These are phyloP conservation scores for Patella depressa DNA, from an alignment of 2,888 invertebrate genomes.

Conservation along the genomic window DNA sequence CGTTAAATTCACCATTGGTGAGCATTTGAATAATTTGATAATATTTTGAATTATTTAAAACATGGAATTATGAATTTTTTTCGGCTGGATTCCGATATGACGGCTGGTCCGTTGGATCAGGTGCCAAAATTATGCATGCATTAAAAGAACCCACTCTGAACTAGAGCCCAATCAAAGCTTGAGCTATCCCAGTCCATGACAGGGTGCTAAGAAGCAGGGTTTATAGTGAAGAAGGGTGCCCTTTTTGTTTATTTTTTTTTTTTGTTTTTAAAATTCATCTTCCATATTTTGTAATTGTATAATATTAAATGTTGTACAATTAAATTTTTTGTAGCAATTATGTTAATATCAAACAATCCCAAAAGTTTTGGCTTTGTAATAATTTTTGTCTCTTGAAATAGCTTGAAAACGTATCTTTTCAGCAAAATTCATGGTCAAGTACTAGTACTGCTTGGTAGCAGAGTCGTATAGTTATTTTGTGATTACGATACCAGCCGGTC, in stretches of 20 bases:
- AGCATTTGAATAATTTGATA: conserved; percentile 10
- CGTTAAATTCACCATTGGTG: conserved; percentile 3
- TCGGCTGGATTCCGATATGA: conserved; percentile 26
- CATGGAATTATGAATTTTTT: conserved; percentile 15
- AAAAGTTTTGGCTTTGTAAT: conserved; percentile 24
- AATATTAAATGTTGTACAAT: background rate
- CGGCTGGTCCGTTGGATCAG: conserved; percentile 24
- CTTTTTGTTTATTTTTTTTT: conserved; percentile 18
- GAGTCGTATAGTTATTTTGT: background rate
- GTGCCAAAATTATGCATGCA: conserved; percentile 21
- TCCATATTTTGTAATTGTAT: background rate
- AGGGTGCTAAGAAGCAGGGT: conserved; percentile 2
- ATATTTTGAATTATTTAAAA: conserved; percentile 17
- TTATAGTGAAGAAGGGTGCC: conserved; percentile 17
- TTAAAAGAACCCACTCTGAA: conserved; percentile 12
- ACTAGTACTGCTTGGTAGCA: conserved; percentile 27
- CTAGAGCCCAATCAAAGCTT: conserved; percentile 22
- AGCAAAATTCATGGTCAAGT: conserved; percentile 17
- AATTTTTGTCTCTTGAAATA: conserved; percentile 17
- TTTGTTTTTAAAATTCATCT: conserved; percentile 13
- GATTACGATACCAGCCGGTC: conserved; percentile 1
- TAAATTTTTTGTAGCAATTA: conserved; percentile 16
- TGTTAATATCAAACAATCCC: conserved; percentile 15
- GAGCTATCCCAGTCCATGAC: conserved; percentile 32
- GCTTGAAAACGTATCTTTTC: conserved; percentile 17